These are phyloP conservation scores for Coenonympha glycerion DNA, from an alignment of 2,888 invertebrate species.

Conservation along the genomic window DNA sequence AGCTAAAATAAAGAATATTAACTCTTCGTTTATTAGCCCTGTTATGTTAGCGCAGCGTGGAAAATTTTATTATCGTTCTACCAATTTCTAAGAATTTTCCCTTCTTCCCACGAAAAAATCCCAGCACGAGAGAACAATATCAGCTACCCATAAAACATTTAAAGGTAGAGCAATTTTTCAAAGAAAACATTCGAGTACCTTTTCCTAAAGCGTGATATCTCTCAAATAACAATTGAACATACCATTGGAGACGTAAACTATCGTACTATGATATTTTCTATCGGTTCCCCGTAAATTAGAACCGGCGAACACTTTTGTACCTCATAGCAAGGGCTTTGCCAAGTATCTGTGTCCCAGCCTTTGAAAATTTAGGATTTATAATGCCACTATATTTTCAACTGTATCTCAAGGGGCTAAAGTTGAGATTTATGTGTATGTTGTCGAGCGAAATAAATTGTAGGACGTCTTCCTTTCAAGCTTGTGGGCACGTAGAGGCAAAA, in stretches of 20 bases:
- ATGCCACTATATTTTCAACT: conserved; percentile 6
- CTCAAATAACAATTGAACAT: conserved; percentile 18
- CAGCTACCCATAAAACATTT: conserved; percentile 5
- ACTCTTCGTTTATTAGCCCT: too few species aligned
- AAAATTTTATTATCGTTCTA: too few species aligned
- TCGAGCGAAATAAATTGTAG: conserved; percentile 21
- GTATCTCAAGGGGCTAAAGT: neutral
- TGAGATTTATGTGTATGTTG: conserved; percentile 20
- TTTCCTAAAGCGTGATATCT: neutral
- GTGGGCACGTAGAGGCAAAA: conserved; percentile 38
- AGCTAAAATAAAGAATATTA: neutral
- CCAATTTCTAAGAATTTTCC: too few species aligned
- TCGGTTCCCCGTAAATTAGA: conserved; percentile 57
- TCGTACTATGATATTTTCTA: conserved; percentile 37
- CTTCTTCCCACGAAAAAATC: too few species aligned
- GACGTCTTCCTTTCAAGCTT: conserved; percentile 23
- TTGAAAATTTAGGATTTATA: conserved; percentile 20
- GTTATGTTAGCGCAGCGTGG: too few species aligned
- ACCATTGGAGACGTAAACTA: conserved; percentile 17
- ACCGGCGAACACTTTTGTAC: conserved; percentile 46
- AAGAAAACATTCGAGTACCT: conserved; percentile 7
- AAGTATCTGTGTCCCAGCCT: conserved; percentile 33
- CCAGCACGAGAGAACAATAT: too few species aligned
- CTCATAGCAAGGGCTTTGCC: conserved; percentile 46
- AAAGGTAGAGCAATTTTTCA: conserved; percentile 14